Base-by-base conservation (phyloP, 2,797 vertebrate genomes). In the Carcharodon carcharias region DNA sequence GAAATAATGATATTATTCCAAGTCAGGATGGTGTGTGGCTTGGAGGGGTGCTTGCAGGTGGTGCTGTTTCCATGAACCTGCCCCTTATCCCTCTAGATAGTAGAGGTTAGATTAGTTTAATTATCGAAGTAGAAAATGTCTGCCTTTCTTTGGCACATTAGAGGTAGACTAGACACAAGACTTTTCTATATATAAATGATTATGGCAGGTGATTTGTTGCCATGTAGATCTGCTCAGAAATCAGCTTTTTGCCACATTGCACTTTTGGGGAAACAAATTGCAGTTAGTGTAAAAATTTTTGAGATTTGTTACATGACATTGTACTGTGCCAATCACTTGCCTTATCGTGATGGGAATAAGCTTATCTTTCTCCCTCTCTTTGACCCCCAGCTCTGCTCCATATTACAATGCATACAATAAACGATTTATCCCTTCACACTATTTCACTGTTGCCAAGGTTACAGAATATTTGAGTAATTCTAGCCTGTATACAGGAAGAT, bases 361-460 rank as follows among this genome's bases (percentile, higher is more conserved):
- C 3, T 2, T 85, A 85, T 18, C 61, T 31, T 92, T 63, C 35
- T 56, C 26, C 7, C 9, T 92, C 4, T 31, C n/a, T 58, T 80
- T 40, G 14, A n/a, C 73, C 73, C 12, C 1, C 73, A n/a, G 73
- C 58, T 35, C 89, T 21, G 7, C 89, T n/a, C 45, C 40, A 35
- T 63, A 63, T 92, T 92, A 63, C 31, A 92, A 92, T 63, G 58
- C 89, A 92, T 58, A 40, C 58, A 92, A 92, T 92, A 85, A 50
- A 31, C 63, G 58, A 63, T 63, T 92, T 92, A 92, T 92, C 35
- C 58, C 35, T 63, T 63, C 23, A 63, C 58, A 63, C 12, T 14
- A 63, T 92, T 92, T 92, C 89, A 71, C 12, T 50, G 65, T 54
- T 71, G 35, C 65, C 63, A 54, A 69, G 93, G 93, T 45, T 95